Conservation (phyloP, 1,140 invertebrate species). For the Drosophila navojoa region DNA sequence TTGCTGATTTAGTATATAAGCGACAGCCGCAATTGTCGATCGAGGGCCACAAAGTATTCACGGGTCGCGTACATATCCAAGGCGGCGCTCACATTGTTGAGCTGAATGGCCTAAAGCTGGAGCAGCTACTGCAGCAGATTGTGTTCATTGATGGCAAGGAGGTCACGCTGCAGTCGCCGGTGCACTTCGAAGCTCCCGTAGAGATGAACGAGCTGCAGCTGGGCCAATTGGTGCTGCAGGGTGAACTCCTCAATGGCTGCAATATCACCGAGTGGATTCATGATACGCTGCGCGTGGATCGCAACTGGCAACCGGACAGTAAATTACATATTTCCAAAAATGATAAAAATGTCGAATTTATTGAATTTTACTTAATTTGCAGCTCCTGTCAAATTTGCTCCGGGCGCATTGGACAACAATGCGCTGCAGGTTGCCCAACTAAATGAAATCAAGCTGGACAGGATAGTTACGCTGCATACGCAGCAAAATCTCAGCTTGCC, state of each 20-base stretch:
- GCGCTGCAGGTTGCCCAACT: slow-evolving; percentile 45
- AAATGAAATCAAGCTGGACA: slow-evolving; percentile 61
- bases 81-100: slow-evolving; percentile 45
- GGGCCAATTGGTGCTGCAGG: slow-evolving; percentile 24
- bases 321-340: background rate
- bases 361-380: slow-evolving; percentile 3
- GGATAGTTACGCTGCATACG: slow-evolving; percentile 64
- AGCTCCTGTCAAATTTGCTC: slow-evolving; percentile 41
- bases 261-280: slow-evolving; percentile 62
- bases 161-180: slow-evolving; percentile 37
- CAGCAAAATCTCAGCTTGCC: slow-evolving; percentile 51
- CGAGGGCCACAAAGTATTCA: slow-evolving; percentile 57
- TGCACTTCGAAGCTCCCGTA: slow-evolving; percentile 50
- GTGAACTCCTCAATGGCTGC: slow-evolving; percentile 58
- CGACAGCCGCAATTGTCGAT: slow-evolving; percentile 11
- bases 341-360: background rate
- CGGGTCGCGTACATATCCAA: slow-evolving; percentile 59
- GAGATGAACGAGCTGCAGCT: slow-evolving; percentile 16
- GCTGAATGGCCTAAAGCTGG: slow-evolving; percentile 50
- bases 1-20: slow-evolving; percentile 62
- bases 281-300: slow-evolving; percentile 68
- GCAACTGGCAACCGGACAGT: slow-evolving; percentile 38
- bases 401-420: slow-evolving; percentile 63
- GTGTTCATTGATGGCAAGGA: slow-evolving; percentile 47
- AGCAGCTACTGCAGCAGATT: slow-evolving; percentile 44